Conservation (phyloP, 2,888 invertebrate species). For the Aproaerema taeniolella region DNA sequence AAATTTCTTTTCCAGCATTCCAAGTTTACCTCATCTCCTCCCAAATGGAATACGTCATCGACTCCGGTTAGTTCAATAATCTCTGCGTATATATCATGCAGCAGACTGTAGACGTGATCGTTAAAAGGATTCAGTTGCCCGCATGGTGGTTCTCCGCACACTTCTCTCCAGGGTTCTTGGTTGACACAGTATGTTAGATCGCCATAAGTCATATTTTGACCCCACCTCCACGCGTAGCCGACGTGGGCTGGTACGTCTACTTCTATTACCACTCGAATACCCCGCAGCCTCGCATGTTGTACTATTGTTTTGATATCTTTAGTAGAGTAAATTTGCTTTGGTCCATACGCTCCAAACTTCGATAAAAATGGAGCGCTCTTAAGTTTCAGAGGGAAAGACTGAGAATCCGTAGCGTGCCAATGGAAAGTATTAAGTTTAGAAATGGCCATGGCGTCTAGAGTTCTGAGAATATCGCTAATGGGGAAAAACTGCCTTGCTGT, state of each 20-base stretch:
- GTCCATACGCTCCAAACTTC: slow-evolving; percentile 90
- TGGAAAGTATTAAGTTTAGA: slow-evolving; percentile 95
- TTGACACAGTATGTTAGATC: slow-evolving; percentile 89
- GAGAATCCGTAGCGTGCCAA: slow-evolving; percentile 94
- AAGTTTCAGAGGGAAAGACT: slow-evolving; percentile 92
- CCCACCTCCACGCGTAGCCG: slow-evolving; percentile 92
- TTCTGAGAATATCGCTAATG: slow-evolving; percentile 81
- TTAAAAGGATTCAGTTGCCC: slow-evolving; percentile 91
- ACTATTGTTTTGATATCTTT: slow-evolving; percentile 85
- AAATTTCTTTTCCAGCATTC: slow-evolving; percentile 86
- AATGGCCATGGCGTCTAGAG: slow-evolving; percentile 92
- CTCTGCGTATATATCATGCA: slow-evolving; percentile 86
- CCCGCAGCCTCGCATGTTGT: slow-evolving; percentile 85
- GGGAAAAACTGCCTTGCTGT: slow-evolving; percentile 94
- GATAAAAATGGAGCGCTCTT: slow-evolving; percentile 86
- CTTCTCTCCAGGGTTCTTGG: slow-evolving; percentile 86
- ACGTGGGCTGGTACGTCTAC: slow-evolving; percentile 94
- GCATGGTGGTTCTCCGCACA: slow-evolving; percentile 91
- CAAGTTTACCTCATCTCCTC: slow-evolving; percentile 88
- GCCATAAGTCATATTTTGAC: slow-evolving; percentile 84
- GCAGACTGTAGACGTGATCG: slow-evolving; percentile 83
- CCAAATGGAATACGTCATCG: slow-evolving; percentile 88
- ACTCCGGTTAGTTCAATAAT: slow-evolving; percentile 84
- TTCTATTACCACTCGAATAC: slow-evolving; percentile 91
- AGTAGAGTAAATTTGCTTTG: slow-evolving; percentile 84